Evolutionary conservation across 2,113 vertebrate species (phyloP).

Genomic region (Turdus rufiventris): DNA sequence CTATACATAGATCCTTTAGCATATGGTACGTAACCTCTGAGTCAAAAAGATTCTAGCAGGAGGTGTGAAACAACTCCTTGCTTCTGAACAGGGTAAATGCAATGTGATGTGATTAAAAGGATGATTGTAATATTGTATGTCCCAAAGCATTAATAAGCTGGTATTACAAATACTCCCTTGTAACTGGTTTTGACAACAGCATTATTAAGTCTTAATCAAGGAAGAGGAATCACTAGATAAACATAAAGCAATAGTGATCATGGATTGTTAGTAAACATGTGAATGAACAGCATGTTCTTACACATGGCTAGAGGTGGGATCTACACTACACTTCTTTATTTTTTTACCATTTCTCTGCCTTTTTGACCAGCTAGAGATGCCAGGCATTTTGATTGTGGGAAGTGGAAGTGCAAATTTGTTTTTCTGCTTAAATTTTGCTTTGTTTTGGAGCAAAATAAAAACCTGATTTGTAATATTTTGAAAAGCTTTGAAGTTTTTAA

Average conservation of each 20-base stretch:
- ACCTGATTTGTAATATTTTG: background rate
- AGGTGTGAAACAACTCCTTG: background rate
- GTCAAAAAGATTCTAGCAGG: background rate
- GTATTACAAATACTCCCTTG: slow-evolving; percentile 29
- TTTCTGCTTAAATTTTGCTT: background rate
- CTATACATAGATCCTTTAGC: background rate
- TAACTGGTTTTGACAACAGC: slow-evolving; percentile 49
- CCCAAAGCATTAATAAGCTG: slow-evolving; percentile 39
- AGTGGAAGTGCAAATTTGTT: background rate
- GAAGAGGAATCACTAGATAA: slow-evolving; percentile 37
- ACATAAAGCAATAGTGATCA: slow-evolving; percentile 29
- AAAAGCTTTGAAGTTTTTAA: background rate
- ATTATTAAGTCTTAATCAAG: slow-evolving; percentile 65
- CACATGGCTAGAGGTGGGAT: background rate
- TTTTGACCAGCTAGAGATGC: background rate
- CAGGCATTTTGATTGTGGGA: background rate
- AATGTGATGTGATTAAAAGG: slow-evolving; percentile 43
- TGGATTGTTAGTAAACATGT: slow-evolving; percentile 8
- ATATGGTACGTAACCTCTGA: background rate
- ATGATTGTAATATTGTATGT: slow-evolving; percentile 36
- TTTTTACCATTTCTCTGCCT: background rate
- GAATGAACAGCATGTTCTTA: background rate
- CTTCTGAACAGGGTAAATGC: slow-evolving; percentile 8
- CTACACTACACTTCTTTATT: background rate
- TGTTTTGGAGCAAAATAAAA: background rate